A percentile compares a stretch with the other conserved stretches of the same genome.
These are phyloP conservation scores for Athalia circularis DNA, from an alignment of 2,888 invertebrate genomes.

Conservation along the genomic window DNA sequence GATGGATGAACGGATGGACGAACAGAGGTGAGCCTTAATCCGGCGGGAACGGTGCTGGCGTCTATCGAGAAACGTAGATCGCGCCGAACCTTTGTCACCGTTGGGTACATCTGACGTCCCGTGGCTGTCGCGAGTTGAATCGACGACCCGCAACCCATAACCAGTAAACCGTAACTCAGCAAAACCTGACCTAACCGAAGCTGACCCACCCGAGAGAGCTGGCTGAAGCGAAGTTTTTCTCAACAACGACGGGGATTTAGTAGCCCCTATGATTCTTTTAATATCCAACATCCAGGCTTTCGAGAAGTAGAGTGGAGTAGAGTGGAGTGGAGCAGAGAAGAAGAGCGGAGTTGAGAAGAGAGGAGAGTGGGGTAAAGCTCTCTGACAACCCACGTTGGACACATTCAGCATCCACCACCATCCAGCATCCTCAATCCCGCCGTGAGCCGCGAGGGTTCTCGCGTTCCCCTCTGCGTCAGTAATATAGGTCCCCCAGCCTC, in stretches of 20 bases:
- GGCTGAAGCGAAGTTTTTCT: background rate
- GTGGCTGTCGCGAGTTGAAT: background rate
- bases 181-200: constrained; percentile 9
- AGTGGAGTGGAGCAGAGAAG: constrained; percentile 53
- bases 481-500: constrained; percentile 67
- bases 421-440: constrained; percentile 26
- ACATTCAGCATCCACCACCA: background rate
- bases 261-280: constrained; percentile 37
- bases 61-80: background rate
- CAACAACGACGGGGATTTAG: background rate
- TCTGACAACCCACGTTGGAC: constrained; percentile 26
- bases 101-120: background rate
- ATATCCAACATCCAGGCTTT: constrained; percentile 33
- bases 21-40: constrained; percentile 22
- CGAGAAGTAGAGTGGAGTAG: constrained; percentile 49
- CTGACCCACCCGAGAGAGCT: background rate
- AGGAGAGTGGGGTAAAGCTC: constrained; percentile 54
- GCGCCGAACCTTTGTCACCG: constrained; percentile 27
- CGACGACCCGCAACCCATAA: constrained; percentile 24
- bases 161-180: background rate
- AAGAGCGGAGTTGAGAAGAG: constrained; percentile 55
- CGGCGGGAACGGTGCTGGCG: background rate
- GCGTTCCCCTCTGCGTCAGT: constrained; percentile 59
- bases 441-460: constrained; percentile 32
- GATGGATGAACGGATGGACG: too few species aligned